Evolutionary conservation across 1,140 invertebrate species (phyloP).

Genomic region (Panulirus ornatus): DNA sequence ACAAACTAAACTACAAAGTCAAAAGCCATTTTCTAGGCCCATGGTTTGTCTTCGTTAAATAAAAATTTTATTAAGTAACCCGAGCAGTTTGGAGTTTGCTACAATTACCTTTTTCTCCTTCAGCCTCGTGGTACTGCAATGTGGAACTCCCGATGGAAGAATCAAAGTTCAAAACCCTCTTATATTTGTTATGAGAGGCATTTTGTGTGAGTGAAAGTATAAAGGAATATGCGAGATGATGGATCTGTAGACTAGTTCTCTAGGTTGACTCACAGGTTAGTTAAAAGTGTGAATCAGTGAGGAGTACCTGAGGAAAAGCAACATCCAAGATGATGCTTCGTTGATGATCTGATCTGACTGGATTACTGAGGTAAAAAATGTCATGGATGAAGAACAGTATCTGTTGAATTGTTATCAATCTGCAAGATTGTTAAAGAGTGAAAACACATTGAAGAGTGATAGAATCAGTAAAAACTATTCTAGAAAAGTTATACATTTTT

Average conservation of each 20-base stretch:
- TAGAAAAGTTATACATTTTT: not conserved
- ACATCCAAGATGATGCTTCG: constrained; percentile 50
- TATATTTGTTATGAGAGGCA: constrained; percentile 58
- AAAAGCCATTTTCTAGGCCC: constrained; percentile 36
- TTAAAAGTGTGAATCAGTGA: constrained; percentile 32
- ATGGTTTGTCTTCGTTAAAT: constrained; percentile 37
- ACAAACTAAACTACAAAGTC: constrained; percentile 20
- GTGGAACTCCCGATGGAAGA: constrained; percentile 48
- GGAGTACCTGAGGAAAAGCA: constrained; percentile 55
- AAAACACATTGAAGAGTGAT: constrained; percentile 3
- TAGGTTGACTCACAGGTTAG: constrained; percentile 44
- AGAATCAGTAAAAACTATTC: not conserved
- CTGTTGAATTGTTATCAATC: not conserved
- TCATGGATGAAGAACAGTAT: constrained; percentile 32
- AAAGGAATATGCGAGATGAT: constrained; percentile 37
- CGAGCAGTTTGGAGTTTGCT: constrained; percentile 47
- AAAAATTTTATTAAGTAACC: constrained; percentile 33
- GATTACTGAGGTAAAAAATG: constrained; percentile 23
- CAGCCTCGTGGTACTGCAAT: constrained; percentile 7
- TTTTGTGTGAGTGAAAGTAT: constrained; percentile 46
- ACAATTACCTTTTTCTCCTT: constrained; percentile 44
- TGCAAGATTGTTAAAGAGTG: constrained; percentile 10
- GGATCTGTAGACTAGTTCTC: constrained; percentile 66
- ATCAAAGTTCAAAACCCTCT: constrained; percentile 70
- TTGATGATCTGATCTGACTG: constrained; percentile 41